Evolutionary conservation across 1,140 invertebrate species (phyloP), one percentile per base, ranked within the genome.

Genomic region (Cydia splendana): DNA sequence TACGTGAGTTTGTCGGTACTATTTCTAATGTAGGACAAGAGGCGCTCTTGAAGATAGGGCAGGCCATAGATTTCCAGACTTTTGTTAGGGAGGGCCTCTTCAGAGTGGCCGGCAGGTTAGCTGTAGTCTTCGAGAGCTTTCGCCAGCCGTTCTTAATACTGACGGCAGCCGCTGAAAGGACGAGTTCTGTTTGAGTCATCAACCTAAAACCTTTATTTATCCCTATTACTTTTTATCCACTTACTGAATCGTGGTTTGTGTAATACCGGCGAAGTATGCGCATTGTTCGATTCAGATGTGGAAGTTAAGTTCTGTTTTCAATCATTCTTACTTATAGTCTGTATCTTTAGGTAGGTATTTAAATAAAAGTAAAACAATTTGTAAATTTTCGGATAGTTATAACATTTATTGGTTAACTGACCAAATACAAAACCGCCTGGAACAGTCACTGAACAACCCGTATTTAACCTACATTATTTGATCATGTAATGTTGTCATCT

Each of bases 101-200:
- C 53, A 18, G 15, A 57, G 1, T 20, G 53, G 53, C n/a, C 53
- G 5, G 5, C 53, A 57, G 53, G 6, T 18, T 18, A 18, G 20
- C 4, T 18, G 15, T 0, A 57, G 53, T n/a, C 53, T 57, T 15
- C 48, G 13, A 4, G 15, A 51, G 12, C 3, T 51, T 51, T 51
- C 48, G 53, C n/a, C n/a, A 57, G 53, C 53, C 5, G n/a, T 20
- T 57, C 53, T n/a, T 57, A 18, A 18, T 5, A 6, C 53, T 57
- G 53, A 57, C n/a, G 53, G n/a, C 53, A 18, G n/a, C 53, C n/a
- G 53, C 53, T 57, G 53, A 57, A 57, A 57, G 53, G n/a, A 57
- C 53, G 53, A 57, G 15, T 57, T n/a, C n/a, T 57, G 15, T 57
- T 57, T 18, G 15, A 57, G 53, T 20, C n/a, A 57, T 51, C 48